These are phyloP conservation scores for Polydrusus cervinus DNA, from an alignment of 2,888 invertebrate species.

Conservation along the genomic window DNA sequence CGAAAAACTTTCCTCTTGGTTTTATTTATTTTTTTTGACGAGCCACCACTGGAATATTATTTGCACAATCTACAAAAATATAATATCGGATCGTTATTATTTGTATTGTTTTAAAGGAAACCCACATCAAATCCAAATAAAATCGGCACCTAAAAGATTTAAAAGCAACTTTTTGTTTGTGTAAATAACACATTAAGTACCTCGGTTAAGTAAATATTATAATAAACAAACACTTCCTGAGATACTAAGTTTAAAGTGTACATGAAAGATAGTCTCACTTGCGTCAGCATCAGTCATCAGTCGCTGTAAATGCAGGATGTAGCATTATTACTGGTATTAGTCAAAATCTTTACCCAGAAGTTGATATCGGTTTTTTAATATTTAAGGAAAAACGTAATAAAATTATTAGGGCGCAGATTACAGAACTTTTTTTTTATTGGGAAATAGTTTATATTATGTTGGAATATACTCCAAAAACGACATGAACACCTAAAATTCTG, in stretches of 20 bases:
- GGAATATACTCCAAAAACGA: too few species aligned
- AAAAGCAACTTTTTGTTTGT: conserved; percentile 43
- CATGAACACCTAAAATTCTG: too few species aligned
- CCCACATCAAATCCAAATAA: conserved; percentile 11
- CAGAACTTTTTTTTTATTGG: too few species aligned
- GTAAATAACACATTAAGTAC: conserved; percentile 45
- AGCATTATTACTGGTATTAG: background rate
- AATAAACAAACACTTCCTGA: conserved; percentile 53
- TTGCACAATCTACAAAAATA: too few species aligned
- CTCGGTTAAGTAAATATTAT: conserved; percentile 48
- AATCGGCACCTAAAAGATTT: conserved; percentile 23
- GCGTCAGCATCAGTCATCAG: conserved; percentile 36
- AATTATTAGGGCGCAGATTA: too few species aligned
- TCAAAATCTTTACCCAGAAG: background rate
- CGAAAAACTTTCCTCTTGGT: too few species aligned
- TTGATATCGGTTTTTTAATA: background rate
- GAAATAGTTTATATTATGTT: too few species aligned
- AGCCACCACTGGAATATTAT: too few species aligned
- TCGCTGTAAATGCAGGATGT: conserved; percentile 36
- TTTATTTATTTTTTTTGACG: too few species aligned
- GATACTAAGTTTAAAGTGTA: conserved; percentile 40
- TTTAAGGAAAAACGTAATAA: background rate
- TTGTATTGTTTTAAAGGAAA: conserved; percentile 6
- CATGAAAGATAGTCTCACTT: conserved; percentile 41
- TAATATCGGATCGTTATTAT: too few species aligned